A percentile compares a stretch with the other conserved stretches of the same genome.
Conservation (phyloP, 2,888 invertebrate species). For the Maniola hyperantus region DNA sequence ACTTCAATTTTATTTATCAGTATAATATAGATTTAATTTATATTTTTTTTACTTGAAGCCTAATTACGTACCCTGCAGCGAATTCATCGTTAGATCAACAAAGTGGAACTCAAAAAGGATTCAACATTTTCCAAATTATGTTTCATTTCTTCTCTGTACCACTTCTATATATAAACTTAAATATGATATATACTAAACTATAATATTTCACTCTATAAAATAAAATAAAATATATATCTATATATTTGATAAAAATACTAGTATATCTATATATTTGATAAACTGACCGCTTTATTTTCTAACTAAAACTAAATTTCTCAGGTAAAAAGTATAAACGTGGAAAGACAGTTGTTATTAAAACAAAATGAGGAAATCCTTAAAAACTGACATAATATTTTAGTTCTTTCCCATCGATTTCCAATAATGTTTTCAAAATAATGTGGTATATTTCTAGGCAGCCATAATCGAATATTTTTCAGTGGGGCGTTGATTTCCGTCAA, state of each 20-base stretch:
- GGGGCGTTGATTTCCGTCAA: conserved; percentile 8
- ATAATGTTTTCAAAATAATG: conserved; percentile 69
- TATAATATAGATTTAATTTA: not conserved
- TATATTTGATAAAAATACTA: too few species aligned
- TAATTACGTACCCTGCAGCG: not conserved
- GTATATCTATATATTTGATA: not conserved
- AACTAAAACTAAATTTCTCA: not conserved
- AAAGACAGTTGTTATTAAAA: conserved; percentile 29
- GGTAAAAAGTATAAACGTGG: not conserved
- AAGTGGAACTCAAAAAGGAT: not conserved
- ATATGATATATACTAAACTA: too few species aligned
- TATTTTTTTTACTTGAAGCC: not conserved
- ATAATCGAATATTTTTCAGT: conserved; percentile 20
- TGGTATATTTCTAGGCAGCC: conserved; percentile 61
- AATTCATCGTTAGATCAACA: not conserved
- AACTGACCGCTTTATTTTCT: not conserved
- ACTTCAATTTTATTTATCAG: too few species aligned
- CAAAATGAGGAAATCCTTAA: conserved; percentile 49
- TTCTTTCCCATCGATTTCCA: conserved; percentile 45
- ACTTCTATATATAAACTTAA: not conserved
- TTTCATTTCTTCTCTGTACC: not conserved
- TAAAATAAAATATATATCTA: too few species aligned
- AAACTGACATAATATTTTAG: conserved; percentile 62
- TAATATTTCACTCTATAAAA: too few species aligned
- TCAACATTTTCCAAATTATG: not conserved